Conservation (phyloP, 2,113 vertebrate species). For the Rhynchomys soricoides region DNA sequence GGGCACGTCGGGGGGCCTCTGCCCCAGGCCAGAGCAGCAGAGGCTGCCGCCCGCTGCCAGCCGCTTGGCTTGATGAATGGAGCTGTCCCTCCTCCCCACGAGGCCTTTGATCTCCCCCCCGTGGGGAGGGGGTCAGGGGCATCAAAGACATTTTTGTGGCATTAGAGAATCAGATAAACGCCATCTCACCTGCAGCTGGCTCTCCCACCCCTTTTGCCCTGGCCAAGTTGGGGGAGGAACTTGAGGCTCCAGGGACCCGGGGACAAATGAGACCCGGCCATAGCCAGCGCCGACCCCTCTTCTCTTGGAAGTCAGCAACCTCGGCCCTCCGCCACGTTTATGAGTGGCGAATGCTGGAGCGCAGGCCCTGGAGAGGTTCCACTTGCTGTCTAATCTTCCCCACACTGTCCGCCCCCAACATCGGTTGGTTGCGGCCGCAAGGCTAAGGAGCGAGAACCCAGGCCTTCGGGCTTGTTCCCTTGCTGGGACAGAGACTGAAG, state of each 20-base stretch:
- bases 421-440: not conserved
- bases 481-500: not conserved
- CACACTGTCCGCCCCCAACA: not conserved
- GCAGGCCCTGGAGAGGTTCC: not conserved
- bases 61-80: conserved; percentile 78
- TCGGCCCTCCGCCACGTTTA: not conserved
- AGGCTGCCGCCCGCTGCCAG: conserved; percentile 60
- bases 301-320: not conserved
- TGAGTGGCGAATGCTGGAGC: not conserved
- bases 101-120: conserved; percentile 77
- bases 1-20: conserved; percentile 40
- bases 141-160: conserved; percentile 84
- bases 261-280: not conserved
- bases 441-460: not conserved
- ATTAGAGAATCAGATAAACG: conserved; percentile 81
- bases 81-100: conserved; percentile 76
- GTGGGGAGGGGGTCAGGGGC: conserved; percentile 72
- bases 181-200: conserved; percentile 81
- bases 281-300: not conserved
- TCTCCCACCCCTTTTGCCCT: conserved; percentile 61
- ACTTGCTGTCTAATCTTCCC: not conserved
- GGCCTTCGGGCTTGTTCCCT: not conserved
- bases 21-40: not conserved
- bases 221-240: conserved; percentile 49
- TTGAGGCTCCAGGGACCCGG: not conserved